phyloP scores from a whole-genome alignment of 1,140 invertebrate species.

The Drosophila teissieri region DNA sequence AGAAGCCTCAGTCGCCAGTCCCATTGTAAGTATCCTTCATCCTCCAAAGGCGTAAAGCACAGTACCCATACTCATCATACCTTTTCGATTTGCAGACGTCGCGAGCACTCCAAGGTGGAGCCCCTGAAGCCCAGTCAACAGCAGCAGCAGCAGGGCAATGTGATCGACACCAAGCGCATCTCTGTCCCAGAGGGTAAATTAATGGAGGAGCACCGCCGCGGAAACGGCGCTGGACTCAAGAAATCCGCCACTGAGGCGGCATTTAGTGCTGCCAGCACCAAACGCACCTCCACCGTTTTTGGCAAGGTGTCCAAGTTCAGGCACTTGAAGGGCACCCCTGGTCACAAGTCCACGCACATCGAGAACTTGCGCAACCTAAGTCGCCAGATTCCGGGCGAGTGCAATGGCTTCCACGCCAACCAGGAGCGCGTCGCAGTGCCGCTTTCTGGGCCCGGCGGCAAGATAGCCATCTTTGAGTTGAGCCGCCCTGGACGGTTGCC shows the following conservation, averaged over 20 bases:
- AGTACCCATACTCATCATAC: neutral
- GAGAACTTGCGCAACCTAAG: conserved; percentile 96
- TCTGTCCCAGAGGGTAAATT: conserved; percentile 80
- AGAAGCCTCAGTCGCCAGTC: conserved; percentile 89
- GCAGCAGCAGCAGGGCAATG: conserved; percentile 23
- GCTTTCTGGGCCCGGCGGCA: conserved; percentile 94
- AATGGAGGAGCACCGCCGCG: conserved; percentile 70
- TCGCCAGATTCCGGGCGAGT: conserved; percentile 95
- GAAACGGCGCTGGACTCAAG: conserved; percentile 54
- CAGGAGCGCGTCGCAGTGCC: conserved; percentile 93
- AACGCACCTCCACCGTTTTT: conserved; percentile 94
- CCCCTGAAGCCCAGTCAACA: conserved; percentile 63
- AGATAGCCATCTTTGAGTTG: conserved; percentile 94
- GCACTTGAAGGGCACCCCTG: conserved; percentile 94
- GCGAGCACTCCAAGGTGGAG: conserved; percentile 76
- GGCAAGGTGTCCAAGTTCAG: conserved; percentile 96
- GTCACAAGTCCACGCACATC: conserved; percentile 95
- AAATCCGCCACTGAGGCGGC: conserved; percentile 86
- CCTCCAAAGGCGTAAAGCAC: no score
- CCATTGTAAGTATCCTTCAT: conserved; percentile 85
- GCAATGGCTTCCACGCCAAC: conserved; percentile 96
- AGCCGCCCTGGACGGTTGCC: conserved; percentile 91
- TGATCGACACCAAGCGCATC: conserved; percentile 72
- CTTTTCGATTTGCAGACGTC: conserved; percentile 48
- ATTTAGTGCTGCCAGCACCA: conserved; percentile 86